phyloP scores from a whole-genome alignment of 2,888 invertebrate species.

The Onchidella celtica region DNA sequence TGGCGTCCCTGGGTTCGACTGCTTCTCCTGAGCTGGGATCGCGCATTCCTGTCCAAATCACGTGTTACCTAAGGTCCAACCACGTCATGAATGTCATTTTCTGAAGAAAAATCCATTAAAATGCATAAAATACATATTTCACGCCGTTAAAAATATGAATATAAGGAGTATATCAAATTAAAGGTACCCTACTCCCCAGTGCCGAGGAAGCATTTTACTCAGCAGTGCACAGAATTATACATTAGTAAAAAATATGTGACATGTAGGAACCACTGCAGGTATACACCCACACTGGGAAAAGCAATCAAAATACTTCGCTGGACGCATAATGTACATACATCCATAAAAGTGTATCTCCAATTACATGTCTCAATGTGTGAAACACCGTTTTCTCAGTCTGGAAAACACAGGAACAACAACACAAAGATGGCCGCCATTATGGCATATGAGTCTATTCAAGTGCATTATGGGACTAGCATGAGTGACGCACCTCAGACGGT shows the following conservation, averaged over 20 bases:
- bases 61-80: constrained; percentile 60
- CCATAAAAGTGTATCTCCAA: constrained; percentile 42
- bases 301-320: no score
- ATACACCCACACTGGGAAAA: no score
- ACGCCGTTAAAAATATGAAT: no score
- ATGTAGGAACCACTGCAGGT: no score
- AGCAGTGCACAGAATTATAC: no score
- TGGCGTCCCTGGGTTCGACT: constrained; percentile 34
- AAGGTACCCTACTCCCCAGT: no score
- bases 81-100: constrained; percentile 56
- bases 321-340: constrained; percentile 40
- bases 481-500: constrained; percentile 52
- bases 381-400: constrained; percentile 15
- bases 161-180: no score
- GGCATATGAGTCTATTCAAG: constrained; percentile 37
- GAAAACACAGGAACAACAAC: constrained; percentile 26
- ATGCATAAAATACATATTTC: background rate
- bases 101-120: constrained; percentile 24
- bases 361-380: constrained; percentile 25
- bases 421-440: constrained; percentile 55
- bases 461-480: constrained; percentile 54
- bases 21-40: constrained; percentile 44
- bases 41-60: constrained; percentile 68
- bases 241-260: constrained; percentile 11
- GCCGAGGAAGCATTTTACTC: no score